phyloP scores from a whole-genome alignment of 2,797 vertebrate genomes.

The Poecilia gillii region DNA sequence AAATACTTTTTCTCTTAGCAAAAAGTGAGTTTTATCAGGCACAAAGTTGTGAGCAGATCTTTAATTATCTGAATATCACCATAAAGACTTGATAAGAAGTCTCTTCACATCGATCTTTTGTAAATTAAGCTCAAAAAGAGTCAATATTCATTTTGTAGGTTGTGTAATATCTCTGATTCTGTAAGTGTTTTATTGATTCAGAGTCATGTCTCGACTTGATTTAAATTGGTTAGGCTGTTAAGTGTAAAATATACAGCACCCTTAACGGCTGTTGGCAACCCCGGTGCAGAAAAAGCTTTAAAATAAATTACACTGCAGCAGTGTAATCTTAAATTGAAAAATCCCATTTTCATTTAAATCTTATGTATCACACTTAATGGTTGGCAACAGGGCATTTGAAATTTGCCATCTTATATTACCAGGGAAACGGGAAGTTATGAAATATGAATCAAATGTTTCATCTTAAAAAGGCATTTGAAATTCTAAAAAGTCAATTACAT shows the following conservation, averaged over 20 bases:
- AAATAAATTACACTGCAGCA: neutral
- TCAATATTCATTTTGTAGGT: neutral
- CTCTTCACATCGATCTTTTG: conserved; percentile 13
- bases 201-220: neutral
- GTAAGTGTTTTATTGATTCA: conserved; percentile 14
- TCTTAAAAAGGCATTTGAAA: neutral
- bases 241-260: conserved; percentile 7
- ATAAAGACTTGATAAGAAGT: conserved; percentile 3
- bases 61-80: neutral
- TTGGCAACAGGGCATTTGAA: neutral
- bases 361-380: neutral
- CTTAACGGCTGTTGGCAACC: neutral
- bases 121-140: neutral
- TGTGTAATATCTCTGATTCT: conserved; percentile 23
- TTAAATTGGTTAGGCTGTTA: neutral
- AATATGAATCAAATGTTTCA: neutral
- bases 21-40: neutral
- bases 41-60: neutral
- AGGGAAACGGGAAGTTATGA: neutral
- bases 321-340: neutral
- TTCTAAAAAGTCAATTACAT: neutral
- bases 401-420: neutral
- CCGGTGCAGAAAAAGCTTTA: neutral
- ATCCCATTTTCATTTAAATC: neutral
- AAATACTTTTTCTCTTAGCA: neutral